Base-by-base conservation (phyloP, 2,797 vertebrate genomes). In the Mallotus villosus region DNA sequence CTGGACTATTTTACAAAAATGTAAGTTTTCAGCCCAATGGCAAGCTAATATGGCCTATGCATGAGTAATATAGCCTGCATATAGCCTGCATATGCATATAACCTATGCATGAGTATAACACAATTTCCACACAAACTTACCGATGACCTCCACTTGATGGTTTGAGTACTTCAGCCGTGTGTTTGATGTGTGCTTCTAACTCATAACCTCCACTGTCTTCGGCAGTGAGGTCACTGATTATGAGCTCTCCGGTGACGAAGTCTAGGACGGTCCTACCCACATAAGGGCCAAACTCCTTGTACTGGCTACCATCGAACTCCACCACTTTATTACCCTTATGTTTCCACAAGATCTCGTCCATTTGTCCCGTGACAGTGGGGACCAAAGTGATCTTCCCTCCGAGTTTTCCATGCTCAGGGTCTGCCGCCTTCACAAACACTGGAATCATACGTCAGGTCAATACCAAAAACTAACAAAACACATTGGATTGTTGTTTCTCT, bases 301-400 rank as follows among this genome's bases (percentile, higher is more conserved):
- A 0, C 64, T 78, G 16, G 0, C 0, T 21, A 25, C 81, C 69
- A 17, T 88, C 6, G 72, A 82, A 87, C 19, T 84, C 74, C 0
- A 90, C 75, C 41, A 83, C 70, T 74, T 85, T 89, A 65, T 85
- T 71, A 11, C 73, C 79, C 0, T 83, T 71, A 0, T 67, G 78
- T 67, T 75, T 91, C 92, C 91, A 92, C 67, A 90, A 76, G 67
- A 93, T 91, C 0, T 60, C 0, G 1, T 84, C 70, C 12, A 58
- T 76, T 0, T 0, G 0, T 32, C 5, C 71, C 0, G 7, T 0
- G 19, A 75, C 9, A 53, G 0, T 0, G 0, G 87, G 34, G 1
- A 1, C 57, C 21, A 90, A 22, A 3, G 0, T n/a, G 21, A 65
- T 3, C 1, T 0, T 0, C 37, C 3, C 2, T 0, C 84, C 86